Conservation (phyloP, 1,140 invertebrate genomes). For the Ceratosolen solmsi region DNA sequence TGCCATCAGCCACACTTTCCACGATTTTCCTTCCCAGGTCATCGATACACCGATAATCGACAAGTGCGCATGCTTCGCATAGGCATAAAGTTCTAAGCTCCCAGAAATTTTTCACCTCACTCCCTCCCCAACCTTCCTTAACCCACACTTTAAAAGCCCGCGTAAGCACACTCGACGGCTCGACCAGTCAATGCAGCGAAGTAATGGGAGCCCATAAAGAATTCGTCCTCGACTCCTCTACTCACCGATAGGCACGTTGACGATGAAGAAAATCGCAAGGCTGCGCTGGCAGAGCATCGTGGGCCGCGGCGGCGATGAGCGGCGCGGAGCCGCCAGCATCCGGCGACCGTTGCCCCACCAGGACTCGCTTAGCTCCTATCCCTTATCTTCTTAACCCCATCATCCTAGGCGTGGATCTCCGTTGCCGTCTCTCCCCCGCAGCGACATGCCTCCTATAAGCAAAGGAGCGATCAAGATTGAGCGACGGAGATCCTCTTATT, state of each 20-base stretch:
- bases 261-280: conserved; percentile 65
- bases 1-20: no score
- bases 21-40: no score
- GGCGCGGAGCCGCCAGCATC: conserved; percentile 28
- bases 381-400: conserved; percentile 66
- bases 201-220: no score
- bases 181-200: no score
- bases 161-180: no score
- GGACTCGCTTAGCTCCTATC: background rate
- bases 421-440: conserved; percentile 58
- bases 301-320: conserved; percentile 51
- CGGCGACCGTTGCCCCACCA: conserved; percentile 10
- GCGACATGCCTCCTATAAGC: conserved; percentile 63
- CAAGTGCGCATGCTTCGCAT: no score
- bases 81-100: no score
- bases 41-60: no score
- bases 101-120: no score
- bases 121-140: no score
- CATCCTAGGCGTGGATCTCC: conserved; percentile 60
- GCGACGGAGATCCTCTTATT: background rate
- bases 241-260: conserved; percentile 69
- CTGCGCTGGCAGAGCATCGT: conserved; percentile 66
- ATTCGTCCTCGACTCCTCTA: conserved; percentile 2
- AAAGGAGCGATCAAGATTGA: background rate
- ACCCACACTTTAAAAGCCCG: no score